Conservation (phyloP, 2,797 vertebrate genomes). For the Neostethus bicornis region DNA sequence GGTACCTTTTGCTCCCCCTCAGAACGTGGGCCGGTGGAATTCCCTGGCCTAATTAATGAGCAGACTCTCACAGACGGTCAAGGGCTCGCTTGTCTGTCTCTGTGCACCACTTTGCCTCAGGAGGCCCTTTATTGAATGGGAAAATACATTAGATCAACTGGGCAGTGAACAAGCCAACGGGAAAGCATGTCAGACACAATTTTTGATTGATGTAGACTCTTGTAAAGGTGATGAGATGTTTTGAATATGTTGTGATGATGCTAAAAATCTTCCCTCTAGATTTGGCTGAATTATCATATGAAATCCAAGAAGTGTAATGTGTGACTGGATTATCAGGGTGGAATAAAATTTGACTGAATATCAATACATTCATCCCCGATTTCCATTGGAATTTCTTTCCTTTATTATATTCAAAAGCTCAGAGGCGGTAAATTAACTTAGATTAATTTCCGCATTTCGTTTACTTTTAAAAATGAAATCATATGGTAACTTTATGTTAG, state of each 20-base stretch:
- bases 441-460: no score
- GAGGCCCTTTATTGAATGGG: slow-evolving; percentile 79
- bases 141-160: slow-evolving; percentile 79
- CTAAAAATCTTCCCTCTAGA: neutral
- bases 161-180: slow-evolving; percentile 72
- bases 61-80: slow-evolving; percentile 81
- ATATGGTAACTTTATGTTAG: no score
- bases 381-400: no score
- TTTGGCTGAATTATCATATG: neutral
- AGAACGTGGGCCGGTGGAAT: slow-evolving; percentile 80
- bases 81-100: slow-evolving; percentile 78
- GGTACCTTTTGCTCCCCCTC: slow-evolving; percentile 81
- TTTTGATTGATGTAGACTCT: slow-evolving; percentile 29
- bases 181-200: slow-evolving; percentile 53
- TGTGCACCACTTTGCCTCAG: slow-evolving; percentile 61
- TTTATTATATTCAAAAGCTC: no score
- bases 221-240: slow-evolving; percentile 22
- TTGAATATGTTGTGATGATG: neutral
- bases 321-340: neutral
- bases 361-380: no score
- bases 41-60: slow-evolving; percentile 87
- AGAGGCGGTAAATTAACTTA: no score
- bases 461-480: no score
- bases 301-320: neutral
- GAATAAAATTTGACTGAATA: neutral